Evolutionary conservation across 35 echinoderm and acorn worm species (phyloP), one percentile per base, ranked within the genome.

Genomic region (Anneissia japonica): DNA sequence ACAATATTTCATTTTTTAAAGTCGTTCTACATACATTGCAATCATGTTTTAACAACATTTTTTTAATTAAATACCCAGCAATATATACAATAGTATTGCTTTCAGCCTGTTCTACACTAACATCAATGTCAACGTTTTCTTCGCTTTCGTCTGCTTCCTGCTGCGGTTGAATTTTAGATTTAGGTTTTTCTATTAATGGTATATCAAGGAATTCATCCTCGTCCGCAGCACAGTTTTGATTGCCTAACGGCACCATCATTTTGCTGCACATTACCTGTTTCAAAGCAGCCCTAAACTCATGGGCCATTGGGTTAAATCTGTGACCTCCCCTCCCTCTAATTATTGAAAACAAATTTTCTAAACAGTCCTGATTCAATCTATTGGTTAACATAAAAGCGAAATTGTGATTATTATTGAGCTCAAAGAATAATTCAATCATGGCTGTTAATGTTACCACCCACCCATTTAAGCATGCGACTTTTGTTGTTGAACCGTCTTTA

Each of bases 211-310:
- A 19, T 64, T 64, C 9, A 23, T 64, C 51, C 26, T 6, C 1
- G 26, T 64, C 51, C 2, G 26, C 1, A 19, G 11, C 1, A 23
- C 51, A 64, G 45, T 37, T 84, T 56, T 56, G 46, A 82, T 4
- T 46, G 11, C 39, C 35, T 64, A 64, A 45, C 11, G 80, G 80
- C 1, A 39, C 31, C 80, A 82, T 82, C 4, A 82, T 17, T 82
- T 82, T 82, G 80, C 45, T 82, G 29, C 35, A 39, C 37, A 82
- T 21, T 14, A 45, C 41, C 12, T 82, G 80, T 30, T 82, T 82
- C 19, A 82, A 41, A 9, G 35, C 6, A 41, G 35, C 3, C 39
- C 39, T 82, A 45, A 82, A 82, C 14, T 82, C 80, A 17, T 37
- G 9, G 9, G 35, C 30, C 30, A 39, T 82, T 3, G 80, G 80